Conservation (phyloP, 2,888 invertebrate species). For the Diarsia mendica region DNA sequence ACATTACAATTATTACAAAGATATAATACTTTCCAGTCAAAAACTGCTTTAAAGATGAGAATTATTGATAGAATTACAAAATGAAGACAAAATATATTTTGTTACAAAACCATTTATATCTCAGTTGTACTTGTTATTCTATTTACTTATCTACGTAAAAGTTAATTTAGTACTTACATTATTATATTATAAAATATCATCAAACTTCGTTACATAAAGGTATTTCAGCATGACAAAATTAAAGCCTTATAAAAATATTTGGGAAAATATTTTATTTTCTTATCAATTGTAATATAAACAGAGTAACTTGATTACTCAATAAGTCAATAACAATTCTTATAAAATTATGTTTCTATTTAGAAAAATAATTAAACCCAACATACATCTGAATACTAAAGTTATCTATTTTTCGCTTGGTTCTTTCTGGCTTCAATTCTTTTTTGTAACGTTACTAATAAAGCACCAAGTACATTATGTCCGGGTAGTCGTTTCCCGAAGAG, state of each 20-base stretch:
- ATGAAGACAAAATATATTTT: conserved; percentile 54
- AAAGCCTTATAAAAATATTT: conserved; percentile 64
- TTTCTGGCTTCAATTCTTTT: conserved; percentile 94
- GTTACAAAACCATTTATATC: conserved; percentile 62
- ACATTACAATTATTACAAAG: conserved; percentile 82
- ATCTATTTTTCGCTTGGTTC: conserved; percentile 84
- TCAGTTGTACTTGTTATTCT: conserved; percentile 46
- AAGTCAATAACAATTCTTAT: conserved; percentile 35
- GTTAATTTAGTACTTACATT: conserved; percentile 61
- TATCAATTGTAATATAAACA: conserved; percentile 35
- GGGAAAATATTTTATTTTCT: conserved; percentile 59
- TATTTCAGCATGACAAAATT: conserved; percentile 62
- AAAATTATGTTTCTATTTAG: conserved; percentile 26
- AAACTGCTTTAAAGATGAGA: conserved; percentile 49
- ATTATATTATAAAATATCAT: conserved; percentile 49
- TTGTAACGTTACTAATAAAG: conserved; percentile 94
- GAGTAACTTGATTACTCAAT: conserved; percentile 30
- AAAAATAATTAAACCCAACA: conserved; percentile 34
- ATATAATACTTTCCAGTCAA: conserved; percentile 71
- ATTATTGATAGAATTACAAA: conserved; percentile 50
- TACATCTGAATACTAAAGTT: conserved; percentile 65
- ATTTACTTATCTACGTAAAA: conserved; percentile 62
- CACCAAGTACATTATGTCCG: conserved; percentile 96
- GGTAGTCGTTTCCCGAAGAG: conserved; percentile 97
- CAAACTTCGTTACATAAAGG: conserved; percentile 56